These are phyloP conservation scores for Tretioscincus oriximinensis DNA, from an alignment of 2,113 vertebrate genomes.

Conservation along the genomic window DNA sequence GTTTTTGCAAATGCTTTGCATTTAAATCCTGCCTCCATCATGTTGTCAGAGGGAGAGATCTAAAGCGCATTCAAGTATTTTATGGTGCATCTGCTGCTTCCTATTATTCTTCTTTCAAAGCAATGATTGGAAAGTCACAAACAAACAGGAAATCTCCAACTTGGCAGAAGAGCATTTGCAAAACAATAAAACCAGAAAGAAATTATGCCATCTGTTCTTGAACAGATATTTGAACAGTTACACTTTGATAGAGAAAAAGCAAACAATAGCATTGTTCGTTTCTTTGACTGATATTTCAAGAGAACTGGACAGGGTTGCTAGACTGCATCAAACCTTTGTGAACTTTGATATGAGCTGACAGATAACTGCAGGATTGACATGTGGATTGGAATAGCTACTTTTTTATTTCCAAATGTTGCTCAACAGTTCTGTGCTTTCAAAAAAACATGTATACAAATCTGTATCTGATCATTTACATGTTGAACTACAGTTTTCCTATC, in stretches of 20 bases:
- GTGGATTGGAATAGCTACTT: no score
- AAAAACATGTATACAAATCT: no score
- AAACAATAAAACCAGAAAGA: slow-evolving; percentile 11
- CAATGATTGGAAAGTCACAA: slow-evolving; percentile 2
- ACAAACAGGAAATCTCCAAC: slow-evolving; percentile 6
- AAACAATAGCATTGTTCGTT: slow-evolving; percentile 2
- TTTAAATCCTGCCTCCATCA: not conserved
- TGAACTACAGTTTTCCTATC: no score
- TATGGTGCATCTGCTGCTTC: slow-evolving; percentile 7
- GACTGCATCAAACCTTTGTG: not conserved
- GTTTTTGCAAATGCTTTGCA: not conserved
- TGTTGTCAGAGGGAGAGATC: not conserved
- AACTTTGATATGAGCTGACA: no score
- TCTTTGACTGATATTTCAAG: slow-evolving; percentile 1
- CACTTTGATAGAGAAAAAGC: slow-evolving; percentile 8
- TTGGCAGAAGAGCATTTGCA: slow-evolving; percentile 8
- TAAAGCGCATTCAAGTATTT: not conserved
- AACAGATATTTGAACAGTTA: not conserved
- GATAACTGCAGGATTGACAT: no score
- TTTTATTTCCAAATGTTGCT: no score
- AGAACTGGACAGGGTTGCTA: not conserved
- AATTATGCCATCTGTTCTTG: slow-evolving; percentile 24
- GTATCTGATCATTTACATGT: no score
- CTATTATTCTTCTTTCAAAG: not conserved
- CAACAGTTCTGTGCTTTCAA: no score